phyloP scores from a whole-genome alignment of 2,797 vertebrate species.

The Spinibarbus caldwelli region DNA sequence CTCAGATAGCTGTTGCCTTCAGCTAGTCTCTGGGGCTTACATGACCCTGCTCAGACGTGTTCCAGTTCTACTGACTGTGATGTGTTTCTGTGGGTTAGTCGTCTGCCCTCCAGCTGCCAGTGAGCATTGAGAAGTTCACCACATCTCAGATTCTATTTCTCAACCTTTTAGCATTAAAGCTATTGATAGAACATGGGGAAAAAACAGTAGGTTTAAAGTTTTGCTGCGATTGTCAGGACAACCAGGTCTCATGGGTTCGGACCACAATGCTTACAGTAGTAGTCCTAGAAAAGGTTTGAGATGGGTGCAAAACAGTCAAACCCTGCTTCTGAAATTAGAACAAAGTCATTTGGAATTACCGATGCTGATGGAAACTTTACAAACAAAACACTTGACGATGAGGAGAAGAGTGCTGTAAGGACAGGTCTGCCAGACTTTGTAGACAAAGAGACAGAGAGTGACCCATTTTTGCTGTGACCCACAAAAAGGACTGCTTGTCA shows the following conservation, averaged over 20 bases:
- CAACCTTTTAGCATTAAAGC: slow-evolving; percentile 42
- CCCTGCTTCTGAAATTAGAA: slow-evolving; percentile 33
- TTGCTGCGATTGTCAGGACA: slow-evolving; percentile 30
- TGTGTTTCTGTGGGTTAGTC: slow-evolving; percentile 35
- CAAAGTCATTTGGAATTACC: slow-evolving; percentile 37
- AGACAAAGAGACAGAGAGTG: slow-evolving; percentile 56
- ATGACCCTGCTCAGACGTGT: slow-evolving; percentile 40
- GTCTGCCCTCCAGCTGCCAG: slow-evolving; percentile 34
- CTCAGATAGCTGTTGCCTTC: slow-evolving; percentile 48
- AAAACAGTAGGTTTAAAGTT: slow-evolving; percentile 29
- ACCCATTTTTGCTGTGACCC: slow-evolving; percentile 60
- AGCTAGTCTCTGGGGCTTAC: slow-evolving; percentile 48
- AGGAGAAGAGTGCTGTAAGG: slow-evolving; percentile 54
- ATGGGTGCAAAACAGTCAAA: slow-evolving; percentile 10
- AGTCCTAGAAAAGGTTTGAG: neutral
- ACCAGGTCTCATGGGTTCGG: neutral
- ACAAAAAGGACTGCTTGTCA: slow-evolving; percentile 42
- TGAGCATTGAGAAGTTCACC: slow-evolving; percentile 14
- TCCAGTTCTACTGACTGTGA: slow-evolving; percentile 48
- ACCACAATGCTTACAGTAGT: neutral
- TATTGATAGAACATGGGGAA: slow-evolving; percentile 56
- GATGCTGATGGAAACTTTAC: slow-evolving; percentile 41
- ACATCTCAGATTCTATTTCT: slow-evolving; percentile 20
- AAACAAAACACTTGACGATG: slow-evolving; percentile 58
- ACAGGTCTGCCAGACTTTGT: slow-evolving; percentile 50